These are phyloP conservation scores for Scomberomorus guttatus DNA, from an alignment of 2,797 vertebrate species.

Conservation along the genomic window DNA sequence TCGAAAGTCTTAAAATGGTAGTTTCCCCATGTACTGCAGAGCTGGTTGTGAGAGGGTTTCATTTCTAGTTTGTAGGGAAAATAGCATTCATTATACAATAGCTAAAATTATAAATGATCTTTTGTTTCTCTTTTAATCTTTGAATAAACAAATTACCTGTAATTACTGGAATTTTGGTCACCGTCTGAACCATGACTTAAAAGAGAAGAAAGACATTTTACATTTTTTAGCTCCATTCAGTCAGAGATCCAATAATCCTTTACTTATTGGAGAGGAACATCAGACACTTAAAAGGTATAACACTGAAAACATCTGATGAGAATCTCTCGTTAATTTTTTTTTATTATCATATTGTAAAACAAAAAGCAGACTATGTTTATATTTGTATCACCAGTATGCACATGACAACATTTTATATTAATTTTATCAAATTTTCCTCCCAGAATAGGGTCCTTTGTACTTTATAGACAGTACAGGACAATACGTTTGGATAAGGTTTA, in stretches of 20 bases:
- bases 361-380: neutral
- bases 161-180: constrained; percentile 25
- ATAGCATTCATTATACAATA: neutral
- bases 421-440: neutral
- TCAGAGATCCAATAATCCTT: neutral
- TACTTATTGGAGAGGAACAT: too few species aligned
- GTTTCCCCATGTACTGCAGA: constrained; percentile 89
- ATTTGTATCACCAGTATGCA: neutral
- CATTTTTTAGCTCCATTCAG: neutral
- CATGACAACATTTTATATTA: neutral
- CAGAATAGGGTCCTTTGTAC: neutral
- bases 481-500: neutral
- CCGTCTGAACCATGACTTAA: constrained; percentile 29
- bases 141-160: constrained; percentile 45
- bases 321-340: neutral
- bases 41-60: constrained; percentile 56
- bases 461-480: neutral
- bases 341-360: neutral
- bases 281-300: too few species aligned
- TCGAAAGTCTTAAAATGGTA: constrained; percentile 85
- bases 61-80: constrained; percentile 42
- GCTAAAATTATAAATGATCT: neutral
- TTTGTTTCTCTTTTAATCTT: neutral
- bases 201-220: constrained; percentile 17
- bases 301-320: too few species aligned